Evolutionary conservation across 2,797 vertebrate genomes (phyloP).

Genomic region (Carapus acus): DNA sequence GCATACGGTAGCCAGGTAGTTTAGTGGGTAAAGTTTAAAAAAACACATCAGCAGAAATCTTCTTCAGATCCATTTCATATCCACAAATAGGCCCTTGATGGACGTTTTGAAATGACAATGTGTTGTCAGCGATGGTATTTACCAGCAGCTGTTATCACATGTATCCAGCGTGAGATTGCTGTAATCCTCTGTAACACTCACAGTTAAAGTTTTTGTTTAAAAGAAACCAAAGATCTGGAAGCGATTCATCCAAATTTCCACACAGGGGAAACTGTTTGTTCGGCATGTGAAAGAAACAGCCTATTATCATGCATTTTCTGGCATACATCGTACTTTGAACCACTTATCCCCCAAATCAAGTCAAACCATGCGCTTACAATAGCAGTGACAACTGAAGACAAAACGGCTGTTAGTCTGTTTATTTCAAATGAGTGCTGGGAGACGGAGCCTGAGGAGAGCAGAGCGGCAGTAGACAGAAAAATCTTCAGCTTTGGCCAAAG

Average conservation of each 20-base stretch:
- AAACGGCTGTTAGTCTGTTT: conserved; percentile 30
- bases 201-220: conserved; percentile 13
- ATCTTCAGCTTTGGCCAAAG: conserved; percentile 23
- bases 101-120: conserved; percentile 5
- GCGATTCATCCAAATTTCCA: conserved; percentile 3
- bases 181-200: conserved; percentile 21
- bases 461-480: conserved; percentile 49
- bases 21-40: no score
- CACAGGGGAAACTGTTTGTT: neutral
- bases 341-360: neutral
- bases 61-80: no score
- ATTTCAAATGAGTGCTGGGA: conserved; percentile 55
- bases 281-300: neutral
- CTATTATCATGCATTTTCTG: neutral
- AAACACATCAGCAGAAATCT: no score
- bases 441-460: conserved; percentile 12
- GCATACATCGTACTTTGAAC: neutral
- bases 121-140: conserved; percentile 6
- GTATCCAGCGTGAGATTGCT: conserved; percentile 3
- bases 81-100: no score
- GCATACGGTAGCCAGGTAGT: no score
- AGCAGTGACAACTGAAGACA: neutral
- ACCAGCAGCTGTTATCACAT: conserved; percentile 8
- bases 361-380: neutral
- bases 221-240: neutral